Conservation (phyloP, 1,140 invertebrate species). For the Formica exsecta region DNA sequence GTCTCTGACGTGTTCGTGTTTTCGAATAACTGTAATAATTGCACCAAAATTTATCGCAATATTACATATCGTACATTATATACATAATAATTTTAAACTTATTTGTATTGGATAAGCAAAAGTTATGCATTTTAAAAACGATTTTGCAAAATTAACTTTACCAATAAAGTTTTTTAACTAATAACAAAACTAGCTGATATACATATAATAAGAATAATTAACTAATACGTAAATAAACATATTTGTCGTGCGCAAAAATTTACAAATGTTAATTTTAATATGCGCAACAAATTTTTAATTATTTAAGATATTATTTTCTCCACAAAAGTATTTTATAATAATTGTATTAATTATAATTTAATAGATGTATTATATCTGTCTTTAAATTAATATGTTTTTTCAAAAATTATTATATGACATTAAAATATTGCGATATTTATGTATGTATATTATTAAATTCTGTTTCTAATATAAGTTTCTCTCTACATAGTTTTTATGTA, state of each 20-base stretch:
- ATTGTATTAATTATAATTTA: too few relatives aligned
- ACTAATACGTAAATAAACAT: background rate
- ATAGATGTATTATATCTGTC: too few relatives aligned
- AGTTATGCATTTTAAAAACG: background rate
- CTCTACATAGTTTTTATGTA: background rate
- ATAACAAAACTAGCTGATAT: background rate
- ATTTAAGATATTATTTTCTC: too few relatives aligned
- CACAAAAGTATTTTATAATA: too few relatives aligned
- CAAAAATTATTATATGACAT: too few relatives aligned
- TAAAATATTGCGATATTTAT: too few relatives aligned
- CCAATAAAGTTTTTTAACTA: background rate
- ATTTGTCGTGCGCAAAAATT: too few relatives aligned
- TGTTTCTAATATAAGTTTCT: background rate
- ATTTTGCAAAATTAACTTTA: background rate
- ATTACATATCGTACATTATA: background rate
- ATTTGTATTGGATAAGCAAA: background rate
- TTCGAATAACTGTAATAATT: constrained; percentile 56
- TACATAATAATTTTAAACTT: background rate
- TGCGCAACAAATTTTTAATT: too few relatives aligned
- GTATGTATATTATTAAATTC: background rate
- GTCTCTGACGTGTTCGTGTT: constrained; percentile 42
- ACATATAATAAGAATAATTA: background rate
- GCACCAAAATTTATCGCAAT: constrained; percentile 22
- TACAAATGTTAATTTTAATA: too few relatives aligned
- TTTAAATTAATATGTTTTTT: too few relatives aligned